Evolutionary conservation across 2,113 vertebrate genomes (phyloP).

Genomic region (Gallinago media): DNA sequence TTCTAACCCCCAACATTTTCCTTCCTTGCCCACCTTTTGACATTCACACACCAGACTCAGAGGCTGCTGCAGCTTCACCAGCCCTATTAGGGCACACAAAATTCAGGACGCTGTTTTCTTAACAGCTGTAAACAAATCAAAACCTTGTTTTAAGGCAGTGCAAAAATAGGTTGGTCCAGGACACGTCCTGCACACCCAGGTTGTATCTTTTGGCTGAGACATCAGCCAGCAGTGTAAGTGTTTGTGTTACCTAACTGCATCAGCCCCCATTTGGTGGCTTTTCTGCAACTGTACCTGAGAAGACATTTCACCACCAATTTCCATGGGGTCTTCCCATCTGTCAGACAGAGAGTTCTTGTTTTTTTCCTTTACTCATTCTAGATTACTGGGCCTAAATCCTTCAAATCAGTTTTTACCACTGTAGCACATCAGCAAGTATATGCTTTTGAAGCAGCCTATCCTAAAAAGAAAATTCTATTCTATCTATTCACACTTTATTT

Average conservation of each 20-base stretch:
- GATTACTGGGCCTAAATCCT: not conserved
- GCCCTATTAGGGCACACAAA: not conserved
- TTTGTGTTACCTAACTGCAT: not conserved
- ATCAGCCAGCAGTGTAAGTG: fast-evolving
- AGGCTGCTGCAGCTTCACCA: not conserved
- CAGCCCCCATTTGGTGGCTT: not conserved
- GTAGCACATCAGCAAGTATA: not conserved
- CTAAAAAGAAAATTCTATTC: not conserved
- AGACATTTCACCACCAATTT: not conserved
- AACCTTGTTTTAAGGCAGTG: not conserved
- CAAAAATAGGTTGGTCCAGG: not conserved
- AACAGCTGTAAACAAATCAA: not conserved
- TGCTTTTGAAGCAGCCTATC: not conserved
- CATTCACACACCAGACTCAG: not conserved
- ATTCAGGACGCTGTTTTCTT: not conserved
- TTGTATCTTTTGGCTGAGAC: not conserved
- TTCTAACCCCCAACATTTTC: not conserved
- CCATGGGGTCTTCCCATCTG: not conserved
- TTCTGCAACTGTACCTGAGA: not conserved
- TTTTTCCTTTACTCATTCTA: not conserved
- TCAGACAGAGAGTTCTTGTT: not conserved
- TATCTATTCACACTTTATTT: not conserved
- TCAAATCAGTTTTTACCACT: not conserved
- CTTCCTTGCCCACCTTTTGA: not conserved
- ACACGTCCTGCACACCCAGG: not conserved